Conservation (phyloP, 2,113 vertebrate species). For the Eidolon helvum region DNA sequence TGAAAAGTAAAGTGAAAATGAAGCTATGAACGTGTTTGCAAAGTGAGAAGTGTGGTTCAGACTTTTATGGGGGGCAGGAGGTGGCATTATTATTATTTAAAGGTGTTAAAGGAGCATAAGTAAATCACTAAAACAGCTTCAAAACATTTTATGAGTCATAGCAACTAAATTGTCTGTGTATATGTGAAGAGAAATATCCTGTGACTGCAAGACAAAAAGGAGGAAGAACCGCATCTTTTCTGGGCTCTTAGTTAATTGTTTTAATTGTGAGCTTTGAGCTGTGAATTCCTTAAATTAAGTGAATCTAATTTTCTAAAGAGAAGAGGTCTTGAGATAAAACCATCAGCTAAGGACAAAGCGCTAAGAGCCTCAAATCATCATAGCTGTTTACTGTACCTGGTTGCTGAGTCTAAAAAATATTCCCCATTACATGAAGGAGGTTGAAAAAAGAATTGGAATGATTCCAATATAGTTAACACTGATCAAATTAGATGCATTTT, state of each 20-base stretch:
- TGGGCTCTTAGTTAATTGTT: not conserved
- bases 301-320: not conserved
- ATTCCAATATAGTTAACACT: not conserved
- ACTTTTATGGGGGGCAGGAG: not conserved
- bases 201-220: not conserved
- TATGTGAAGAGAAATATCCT: not conserved
- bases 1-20: constrained; percentile 12
- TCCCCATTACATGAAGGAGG: not conserved
- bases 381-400: not conserved
- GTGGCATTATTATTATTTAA: constrained; percentile 4
- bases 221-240: not conserved
- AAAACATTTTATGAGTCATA: constrained; percentile 11
- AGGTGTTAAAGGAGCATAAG: not conserved
- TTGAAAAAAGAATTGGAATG: not conserved
- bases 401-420: not conserved
- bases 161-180: not conserved
- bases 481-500: not conserved
- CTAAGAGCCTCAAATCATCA: not conserved
- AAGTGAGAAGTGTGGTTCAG: not conserved
- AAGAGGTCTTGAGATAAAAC: not conserved
- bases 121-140: not conserved
- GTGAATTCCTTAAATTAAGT: not conserved
- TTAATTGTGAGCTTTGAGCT: not conserved
- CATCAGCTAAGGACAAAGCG: not conserved
- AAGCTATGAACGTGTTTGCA: not conserved